A percentile compares a stretch with the other conserved stretches of the same genome.
phyloP scores from a whole-genome alignment of 2,888 invertebrate species.

The Calameuta filiformis region DNA sequence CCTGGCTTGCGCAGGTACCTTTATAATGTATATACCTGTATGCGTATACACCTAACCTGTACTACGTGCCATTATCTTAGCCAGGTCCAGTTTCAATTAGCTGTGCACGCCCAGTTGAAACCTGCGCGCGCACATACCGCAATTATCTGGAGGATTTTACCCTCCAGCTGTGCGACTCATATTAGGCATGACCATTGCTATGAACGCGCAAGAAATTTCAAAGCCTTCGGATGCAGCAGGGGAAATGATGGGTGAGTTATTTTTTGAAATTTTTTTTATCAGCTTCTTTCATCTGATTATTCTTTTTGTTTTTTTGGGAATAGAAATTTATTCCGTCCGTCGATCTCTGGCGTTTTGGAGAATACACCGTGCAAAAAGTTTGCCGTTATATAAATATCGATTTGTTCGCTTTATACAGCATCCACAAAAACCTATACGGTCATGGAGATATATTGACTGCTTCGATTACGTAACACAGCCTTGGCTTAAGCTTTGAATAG shows the following conservation, averaged over 20 bases:
- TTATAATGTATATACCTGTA: background rate
- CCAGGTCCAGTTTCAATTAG: slow-evolving; percentile 40
- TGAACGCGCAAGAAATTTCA: background rate
- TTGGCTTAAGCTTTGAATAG: slow-evolving; percentile 21
- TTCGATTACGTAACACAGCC: slow-evolving; percentile 15
- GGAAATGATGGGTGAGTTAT: background rate
- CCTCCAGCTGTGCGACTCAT: background rate
- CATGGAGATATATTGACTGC: slow-evolving; percentile 11
- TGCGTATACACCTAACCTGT: background rate
- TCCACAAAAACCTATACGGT: background rate
- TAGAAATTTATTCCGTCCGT: background rate
- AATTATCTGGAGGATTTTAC: background rate
- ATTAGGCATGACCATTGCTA: background rate
- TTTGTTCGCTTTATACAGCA: background rate
- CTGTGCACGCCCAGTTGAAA: slow-evolving; percentile 5
- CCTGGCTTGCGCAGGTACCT: background rate
- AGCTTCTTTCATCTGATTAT: background rate
- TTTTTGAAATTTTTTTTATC: background rate
- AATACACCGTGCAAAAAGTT: background rate
- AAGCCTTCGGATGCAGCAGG: background rate
- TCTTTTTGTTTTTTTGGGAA: background rate
- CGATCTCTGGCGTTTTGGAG: background rate
- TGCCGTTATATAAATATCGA: background rate
- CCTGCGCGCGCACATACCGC: slow-evolving; percentile 2
- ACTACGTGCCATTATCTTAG: slow-evolving; percentile 34